These are phyloP conservation scores for Orius laevigatus DNA, from an alignment of 1,140 invertebrate species.

Conservation along the genomic window DNA sequence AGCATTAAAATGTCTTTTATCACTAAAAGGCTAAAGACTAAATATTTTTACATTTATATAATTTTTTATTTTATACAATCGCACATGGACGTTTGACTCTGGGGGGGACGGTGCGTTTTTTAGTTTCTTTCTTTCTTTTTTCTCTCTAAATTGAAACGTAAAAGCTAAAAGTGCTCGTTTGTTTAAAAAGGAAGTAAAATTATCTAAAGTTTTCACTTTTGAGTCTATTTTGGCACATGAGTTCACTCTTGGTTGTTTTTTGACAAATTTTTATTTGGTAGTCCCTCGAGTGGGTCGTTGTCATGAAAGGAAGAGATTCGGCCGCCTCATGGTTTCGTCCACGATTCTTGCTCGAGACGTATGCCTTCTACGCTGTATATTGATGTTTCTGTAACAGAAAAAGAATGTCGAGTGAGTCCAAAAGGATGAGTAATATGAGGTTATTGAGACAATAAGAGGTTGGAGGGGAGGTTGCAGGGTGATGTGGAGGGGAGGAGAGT, in stretches of 20 bases:
- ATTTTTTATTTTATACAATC: not conserved
- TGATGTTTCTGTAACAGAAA: conserved; percentile 58
- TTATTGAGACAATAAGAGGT: not conserved
- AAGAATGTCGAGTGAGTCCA: not conserved
- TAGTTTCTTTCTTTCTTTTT: too few relatives aligned
- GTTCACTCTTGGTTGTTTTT: not conserved
- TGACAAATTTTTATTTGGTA: not conserved
- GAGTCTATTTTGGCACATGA: conserved; percentile 1
- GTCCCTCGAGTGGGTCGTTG: not conserved
- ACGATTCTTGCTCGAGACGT: conserved; percentile 49
- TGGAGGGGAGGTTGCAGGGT: not conserved
- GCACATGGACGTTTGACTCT: not conserved
- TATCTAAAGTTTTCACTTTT: not conserved
- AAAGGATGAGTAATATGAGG: not conserved
- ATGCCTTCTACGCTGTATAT: conserved; percentile 85
- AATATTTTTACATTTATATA: not conserved
- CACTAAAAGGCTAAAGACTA: not conserved
- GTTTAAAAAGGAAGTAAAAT: conserved; percentile 6
- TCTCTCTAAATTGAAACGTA: not conserved
- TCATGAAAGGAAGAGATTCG: conserved; percentile 23
- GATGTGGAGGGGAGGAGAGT: not conserved
- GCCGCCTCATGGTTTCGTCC: conserved; percentile 30
- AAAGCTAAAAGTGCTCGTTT: conserved; percentile 6
- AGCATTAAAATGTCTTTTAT: not conserved
- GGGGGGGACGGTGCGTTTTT: conserved; percentile 15